Conservation (phyloP, 2,888 invertebrate genomes). For the Athetis lepigone region DNA sequence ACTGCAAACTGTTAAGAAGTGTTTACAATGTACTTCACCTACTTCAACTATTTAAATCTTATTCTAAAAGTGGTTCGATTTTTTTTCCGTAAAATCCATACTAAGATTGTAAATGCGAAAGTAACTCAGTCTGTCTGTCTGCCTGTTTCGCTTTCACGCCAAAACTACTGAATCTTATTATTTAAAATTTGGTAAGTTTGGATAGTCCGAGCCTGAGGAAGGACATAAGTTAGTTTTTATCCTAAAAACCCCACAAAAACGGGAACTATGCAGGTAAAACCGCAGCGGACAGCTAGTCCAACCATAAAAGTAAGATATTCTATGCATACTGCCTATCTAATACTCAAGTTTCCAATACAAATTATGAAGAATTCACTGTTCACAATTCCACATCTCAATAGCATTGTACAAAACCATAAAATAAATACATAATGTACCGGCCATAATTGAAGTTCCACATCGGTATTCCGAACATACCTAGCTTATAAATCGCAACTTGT, state of each 20-base stretch:
- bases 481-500: slow-evolving; percentile 33
- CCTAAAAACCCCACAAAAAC: too few relatives aligned
- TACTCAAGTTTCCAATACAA: background rate
- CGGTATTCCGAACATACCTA: slow-evolving; percentile 41
- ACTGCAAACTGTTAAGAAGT: slow-evolving; percentile 27
- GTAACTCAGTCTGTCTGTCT: too few relatives aligned
- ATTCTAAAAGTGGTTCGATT: slow-evolving; percentile 4
- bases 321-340: background rate
- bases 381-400: slow-evolving; percentile 3
- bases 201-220: too few relatives aligned
- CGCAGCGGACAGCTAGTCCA: too few relatives aligned
- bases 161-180: too few relatives aligned
- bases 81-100: background rate
- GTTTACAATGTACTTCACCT: slow-evolving; percentile 39
- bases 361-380: background rate
- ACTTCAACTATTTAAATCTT: slow-evolving; percentile 35
- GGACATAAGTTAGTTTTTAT: too few relatives aligned
- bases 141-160: too few relatives aligned
- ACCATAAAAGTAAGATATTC: background rate
- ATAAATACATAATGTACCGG: slow-evolving; percentile 23
- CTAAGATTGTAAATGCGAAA: too few relatives aligned
- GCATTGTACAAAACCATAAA: slow-evolving; percentile 13
- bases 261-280: too few relatives aligned
- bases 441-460: slow-evolving; percentile 33
- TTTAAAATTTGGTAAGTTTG: too few relatives aligned